Conservation (phyloP, 2,797 vertebrate genomes). For the Spea hammondii region DNA sequence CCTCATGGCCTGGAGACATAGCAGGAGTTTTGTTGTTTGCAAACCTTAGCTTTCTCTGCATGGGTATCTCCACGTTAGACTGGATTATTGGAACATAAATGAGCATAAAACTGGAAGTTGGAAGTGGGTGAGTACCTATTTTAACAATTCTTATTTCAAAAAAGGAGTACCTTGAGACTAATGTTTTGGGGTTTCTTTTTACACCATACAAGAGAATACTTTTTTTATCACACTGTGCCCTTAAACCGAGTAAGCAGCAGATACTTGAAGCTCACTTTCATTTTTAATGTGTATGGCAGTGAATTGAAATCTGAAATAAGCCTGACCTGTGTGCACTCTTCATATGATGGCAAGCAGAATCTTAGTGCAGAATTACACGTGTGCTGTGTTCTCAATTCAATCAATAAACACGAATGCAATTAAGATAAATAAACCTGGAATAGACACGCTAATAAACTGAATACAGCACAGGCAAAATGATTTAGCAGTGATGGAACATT, state of each 20-base stretch:
- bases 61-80: no score
- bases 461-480: constrained; percentile 60
- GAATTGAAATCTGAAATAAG: constrained; percentile 24
- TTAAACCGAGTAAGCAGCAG: not conserved
- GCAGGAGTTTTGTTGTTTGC: no score
- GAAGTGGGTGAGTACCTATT: not conserved
- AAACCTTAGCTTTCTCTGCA: no score
- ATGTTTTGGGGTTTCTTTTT: not conserved
- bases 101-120: not conserved
- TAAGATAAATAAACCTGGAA: constrained; percentile 64
- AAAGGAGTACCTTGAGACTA: not conserved
- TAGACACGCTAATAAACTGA: constrained; percentile 59
- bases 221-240: not conserved
- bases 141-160: not conserved
- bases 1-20: no score
- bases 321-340: constrained; percentile 49
- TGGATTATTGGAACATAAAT: no score
- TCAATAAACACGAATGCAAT: constrained; percentile 72
- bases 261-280: not conserved
- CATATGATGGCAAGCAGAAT: constrained; percentile 54
- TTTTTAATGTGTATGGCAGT: not conserved
- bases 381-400: constrained; percentile 64
- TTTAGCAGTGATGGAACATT: constrained; percentile 63
- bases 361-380: constrained; percentile 69
- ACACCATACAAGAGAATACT: not conserved